Percentiles rank a stretch among this genome's conserved stretches.
Evolutionary conservation across 2,113 vertebrate genomes (phyloP).

Genomic region (Marcusenius ussheri): DNA sequence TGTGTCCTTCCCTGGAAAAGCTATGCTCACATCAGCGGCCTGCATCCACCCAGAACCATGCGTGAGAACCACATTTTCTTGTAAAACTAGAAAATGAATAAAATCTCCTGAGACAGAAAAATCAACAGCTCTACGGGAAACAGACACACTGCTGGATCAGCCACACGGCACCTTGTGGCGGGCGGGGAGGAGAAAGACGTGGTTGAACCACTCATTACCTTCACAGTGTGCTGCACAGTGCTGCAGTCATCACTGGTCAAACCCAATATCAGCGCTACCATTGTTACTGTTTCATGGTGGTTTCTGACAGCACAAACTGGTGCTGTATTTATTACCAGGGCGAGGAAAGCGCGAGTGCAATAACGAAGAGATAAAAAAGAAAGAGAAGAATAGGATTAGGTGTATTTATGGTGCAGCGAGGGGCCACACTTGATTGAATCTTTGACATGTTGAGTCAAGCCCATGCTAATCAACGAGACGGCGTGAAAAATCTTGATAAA

Average conservation of each 20-base stretch:
- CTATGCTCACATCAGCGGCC: background rate
- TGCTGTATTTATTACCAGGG: background rate
- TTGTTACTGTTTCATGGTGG: background rate
- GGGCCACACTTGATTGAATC: background rate
- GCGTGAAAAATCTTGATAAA: background rate
- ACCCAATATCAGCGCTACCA: background rate
- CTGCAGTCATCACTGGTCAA: background rate
- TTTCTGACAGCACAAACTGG: background rate
- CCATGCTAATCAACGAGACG: background rate
- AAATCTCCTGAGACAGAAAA: background rate
- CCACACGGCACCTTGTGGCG: background rate
- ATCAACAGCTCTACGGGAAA: background rate
- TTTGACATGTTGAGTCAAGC: background rate
- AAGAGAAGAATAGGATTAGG: background rate
- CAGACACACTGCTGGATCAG: background rate
- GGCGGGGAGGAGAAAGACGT: background rate
- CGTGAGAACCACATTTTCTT: background rate
- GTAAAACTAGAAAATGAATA: background rate
- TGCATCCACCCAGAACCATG: background rate
- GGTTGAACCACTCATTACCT: background rate
- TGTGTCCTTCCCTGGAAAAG: background rate
- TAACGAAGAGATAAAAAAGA: background rate
- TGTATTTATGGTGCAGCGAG: background rate
- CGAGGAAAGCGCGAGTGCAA: background rate
- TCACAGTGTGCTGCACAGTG: background rate